These are phyloP conservation scores for Heliconius congener DNA, from an alignment of 1,140 invertebrate species.

Conservation along the genomic window DNA sequence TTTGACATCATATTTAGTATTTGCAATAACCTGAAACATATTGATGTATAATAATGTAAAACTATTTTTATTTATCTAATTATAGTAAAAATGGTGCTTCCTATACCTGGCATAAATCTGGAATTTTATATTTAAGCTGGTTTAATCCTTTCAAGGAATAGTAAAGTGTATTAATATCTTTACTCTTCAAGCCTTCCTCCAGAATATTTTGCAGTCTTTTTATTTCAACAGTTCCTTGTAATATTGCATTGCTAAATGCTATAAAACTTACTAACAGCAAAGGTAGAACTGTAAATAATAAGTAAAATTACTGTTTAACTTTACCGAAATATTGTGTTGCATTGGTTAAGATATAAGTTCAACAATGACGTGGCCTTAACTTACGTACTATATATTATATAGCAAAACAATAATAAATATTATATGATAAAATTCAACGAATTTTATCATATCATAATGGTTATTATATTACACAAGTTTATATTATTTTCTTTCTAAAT, in stretches of 20 bases:
- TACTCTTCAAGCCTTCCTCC: slow-evolving; percentile 67
- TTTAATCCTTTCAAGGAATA: slow-evolving; percentile 72
- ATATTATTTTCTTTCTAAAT: background rate
- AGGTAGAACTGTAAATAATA: slow-evolving; percentile 56
- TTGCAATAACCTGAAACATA: slow-evolving; percentile 58
- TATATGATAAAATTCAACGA: background rate
- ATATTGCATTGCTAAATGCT: slow-evolving; percentile 62
- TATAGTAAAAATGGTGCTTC: background rate
- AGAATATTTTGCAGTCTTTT: slow-evolving; percentile 70
- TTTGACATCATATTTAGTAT: slow-evolving; percentile 62
- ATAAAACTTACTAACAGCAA: slow-evolving; percentile 55
- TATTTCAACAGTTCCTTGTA: slow-evolving; percentile 73
- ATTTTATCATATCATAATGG: background rate
- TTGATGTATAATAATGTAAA: background rate
- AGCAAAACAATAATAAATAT: background rate
- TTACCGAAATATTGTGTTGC: background rate
- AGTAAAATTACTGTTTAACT: slow-evolving; percentile 23
- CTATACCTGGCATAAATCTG: slow-evolving; percentile 74
- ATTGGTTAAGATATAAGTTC: background rate
- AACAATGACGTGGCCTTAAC: slow-evolving; percentile 67
- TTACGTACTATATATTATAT: background rate
- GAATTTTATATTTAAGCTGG: slow-evolving; percentile 65
- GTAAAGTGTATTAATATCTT: slow-evolving; percentile 67
- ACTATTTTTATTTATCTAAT: background rate
- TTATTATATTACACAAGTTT: background rate